These are phyloP conservation scores for Arenicola marina DNA, from an alignment of 2,888 invertebrate genomes.

Conservation along the genomic window DNA sequence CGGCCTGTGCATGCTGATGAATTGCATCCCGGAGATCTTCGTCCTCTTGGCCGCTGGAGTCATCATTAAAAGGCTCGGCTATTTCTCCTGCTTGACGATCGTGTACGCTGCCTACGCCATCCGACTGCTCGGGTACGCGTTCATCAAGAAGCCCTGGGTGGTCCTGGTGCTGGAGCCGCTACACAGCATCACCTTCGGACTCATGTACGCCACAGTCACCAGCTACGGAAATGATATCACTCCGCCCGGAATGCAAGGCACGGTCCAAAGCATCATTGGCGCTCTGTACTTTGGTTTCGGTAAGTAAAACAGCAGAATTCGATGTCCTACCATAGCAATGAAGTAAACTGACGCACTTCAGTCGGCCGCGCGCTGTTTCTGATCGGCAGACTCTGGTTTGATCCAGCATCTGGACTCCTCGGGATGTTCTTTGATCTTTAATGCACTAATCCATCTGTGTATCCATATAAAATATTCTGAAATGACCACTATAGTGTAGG, in stretches of 20 bases:
- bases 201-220: conserved; percentile 90
- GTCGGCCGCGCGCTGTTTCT: no score
- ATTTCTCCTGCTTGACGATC: conserved; percentile 80
- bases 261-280: conserved; percentile 83
- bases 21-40: conserved; percentile 44
- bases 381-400: no score
- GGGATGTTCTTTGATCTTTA: no score
- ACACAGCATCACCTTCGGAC: conserved; percentile 86
- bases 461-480: no score
- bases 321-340: no score
- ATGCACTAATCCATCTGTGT: no score
- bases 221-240: conserved; percentile 84
- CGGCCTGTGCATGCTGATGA: conserved; percentile 46
- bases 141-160: conserved; percentile 80
- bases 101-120: conserved; percentile 80
- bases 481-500: no score
- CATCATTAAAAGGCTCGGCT: conserved; percentile 76
- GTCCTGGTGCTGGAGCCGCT: conserved; percentile 82
- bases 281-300: conserved; percentile 89
- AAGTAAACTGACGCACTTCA: no score
- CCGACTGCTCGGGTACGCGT: conserved; percentile 80
- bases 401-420: no score
- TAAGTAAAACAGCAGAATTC: no score
- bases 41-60: conserved; percentile 77
- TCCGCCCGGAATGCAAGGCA: conserved; percentile 81